Evolutionary conservation across 2,888 invertebrate species (phyloP).

Genomic region (Lasioglossum oenotherae): DNA sequence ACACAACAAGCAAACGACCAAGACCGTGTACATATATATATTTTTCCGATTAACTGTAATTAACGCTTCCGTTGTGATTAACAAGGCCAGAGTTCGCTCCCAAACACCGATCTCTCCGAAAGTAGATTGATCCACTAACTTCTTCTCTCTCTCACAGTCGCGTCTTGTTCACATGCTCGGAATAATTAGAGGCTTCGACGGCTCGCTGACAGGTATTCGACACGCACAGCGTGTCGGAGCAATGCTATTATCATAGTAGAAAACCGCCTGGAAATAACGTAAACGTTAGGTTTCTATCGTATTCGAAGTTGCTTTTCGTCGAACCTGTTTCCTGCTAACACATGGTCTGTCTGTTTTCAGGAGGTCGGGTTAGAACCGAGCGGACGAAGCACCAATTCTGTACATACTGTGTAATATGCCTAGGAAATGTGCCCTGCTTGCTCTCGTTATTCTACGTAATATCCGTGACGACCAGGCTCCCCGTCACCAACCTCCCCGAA

Average conservation of each 20-base stretch:
- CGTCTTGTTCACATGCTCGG: not conserved
- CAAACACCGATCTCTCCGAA: not conserved
- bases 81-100: not conserved
- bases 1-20: not conserved
- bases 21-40: not conserved
- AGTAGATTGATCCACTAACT: constrained; percentile 1
- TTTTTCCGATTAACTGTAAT: constrained; percentile 9
- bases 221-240: not conserved
- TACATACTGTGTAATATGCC: constrained; percentile 83
- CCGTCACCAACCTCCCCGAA: not conserved
- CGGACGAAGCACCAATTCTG: constrained; percentile 76
- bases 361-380: constrained; percentile 75
- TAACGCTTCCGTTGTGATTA: constrained; percentile 16
- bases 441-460: constrained; percentile 62
- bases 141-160: not conserved
- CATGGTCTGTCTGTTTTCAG: constrained; percentile 72
- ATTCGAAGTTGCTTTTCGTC: not conserved
- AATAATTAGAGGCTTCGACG: not conserved
- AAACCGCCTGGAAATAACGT: not conserved
- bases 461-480: constrained; percentile 28
- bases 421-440: constrained; percentile 76
- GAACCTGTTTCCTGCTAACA: not conserved
- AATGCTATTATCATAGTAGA: not conserved
- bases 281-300: not conserved
- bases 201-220: constrained; percentile 9